Evolutionary conservation across 1,140 invertebrate species (phyloP).

Genomic region (Hypsibius dujardini): DNA sequence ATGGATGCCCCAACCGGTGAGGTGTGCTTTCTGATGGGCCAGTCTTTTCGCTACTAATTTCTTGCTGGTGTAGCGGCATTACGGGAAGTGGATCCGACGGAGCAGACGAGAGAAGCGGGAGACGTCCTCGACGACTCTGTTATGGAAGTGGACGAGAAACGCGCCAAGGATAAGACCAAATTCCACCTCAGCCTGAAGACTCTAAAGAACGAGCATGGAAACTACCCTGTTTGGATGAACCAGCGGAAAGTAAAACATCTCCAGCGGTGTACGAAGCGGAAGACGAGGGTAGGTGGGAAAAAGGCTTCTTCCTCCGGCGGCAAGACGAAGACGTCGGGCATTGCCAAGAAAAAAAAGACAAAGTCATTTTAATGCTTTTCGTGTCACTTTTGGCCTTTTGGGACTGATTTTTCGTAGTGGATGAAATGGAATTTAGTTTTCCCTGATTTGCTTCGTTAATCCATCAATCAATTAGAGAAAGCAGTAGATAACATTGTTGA

Average conservation of each 20-base stretch:
- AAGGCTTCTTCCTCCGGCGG: too few relatives aligned
- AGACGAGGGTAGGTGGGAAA: too few relatives aligned
- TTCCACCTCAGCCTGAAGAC: slow-evolving; percentile 1
- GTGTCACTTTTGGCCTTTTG: too few relatives aligned
- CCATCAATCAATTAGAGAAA: too few relatives aligned
- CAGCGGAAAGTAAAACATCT: not conserved
- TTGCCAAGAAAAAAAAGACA: not conserved
- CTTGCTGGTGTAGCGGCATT: not conserved
- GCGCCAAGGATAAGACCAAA: not conserved
- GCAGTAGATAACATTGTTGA: too few relatives aligned
- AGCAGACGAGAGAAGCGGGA: not conserved
- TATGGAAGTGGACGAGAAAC: not conserved
- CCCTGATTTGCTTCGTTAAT: too few relatives aligned
- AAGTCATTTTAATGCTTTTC: too few relatives aligned
- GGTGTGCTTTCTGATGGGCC: not conserved
- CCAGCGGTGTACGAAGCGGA: not conserved
- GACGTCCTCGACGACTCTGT: not conserved
- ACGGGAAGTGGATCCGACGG: not conserved
- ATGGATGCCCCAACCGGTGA: not conserved
- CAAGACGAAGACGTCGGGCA: not conserved
- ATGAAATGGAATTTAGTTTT: too few relatives aligned
- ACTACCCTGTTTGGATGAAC: slow-evolving; percentile 12
- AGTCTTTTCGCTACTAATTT: not conserved
- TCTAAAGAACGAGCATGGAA: slow-evolving; percentile 9
- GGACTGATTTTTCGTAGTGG: too few relatives aligned